Conservation (phyloP, 92 coral and sea anemone species). For the Paramuricea clavata region DNA sequence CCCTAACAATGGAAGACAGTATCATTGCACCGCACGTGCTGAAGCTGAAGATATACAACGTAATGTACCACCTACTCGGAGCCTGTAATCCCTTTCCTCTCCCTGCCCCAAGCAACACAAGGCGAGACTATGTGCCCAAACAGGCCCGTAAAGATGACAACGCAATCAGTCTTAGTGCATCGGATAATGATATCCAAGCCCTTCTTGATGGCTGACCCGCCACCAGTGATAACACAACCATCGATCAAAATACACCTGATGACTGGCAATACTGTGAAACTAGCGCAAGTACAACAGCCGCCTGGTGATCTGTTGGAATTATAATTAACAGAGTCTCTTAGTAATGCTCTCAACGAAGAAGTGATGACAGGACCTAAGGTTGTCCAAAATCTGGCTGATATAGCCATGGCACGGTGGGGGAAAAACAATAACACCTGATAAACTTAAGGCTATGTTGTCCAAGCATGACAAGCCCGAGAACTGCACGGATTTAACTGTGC, state of each 20-base stretch:
- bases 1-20: too few species aligned
- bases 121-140: too few species aligned
- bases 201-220: not conserved
- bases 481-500: slow-evolving; percentile 50
- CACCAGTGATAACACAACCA: not conserved
- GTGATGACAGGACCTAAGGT: slow-evolving; percentile 47
- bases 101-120: too few species aligned
- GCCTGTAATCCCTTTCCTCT: too few species aligned
- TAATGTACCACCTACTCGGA: too few species aligned
- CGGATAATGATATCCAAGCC: not conserved
- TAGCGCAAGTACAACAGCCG: not conserved
- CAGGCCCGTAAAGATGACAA: not conserved
- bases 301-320: not conserved
- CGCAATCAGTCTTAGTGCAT: not conserved
- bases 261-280: not conserved
- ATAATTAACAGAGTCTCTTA: slow-evolving; percentile 31
- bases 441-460: slow-evolving; percentile 7
- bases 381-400: slow-evolving; percentile 56
- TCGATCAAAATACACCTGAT: not conserved
- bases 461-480: slow-evolving; percentile 56
- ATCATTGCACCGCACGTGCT: too few species aligned
- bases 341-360: slow-evolving; percentile 52
- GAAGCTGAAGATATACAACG: too few species aligned
- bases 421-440: slow-evolving; percentile 40
- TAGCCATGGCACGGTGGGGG: slow-evolving; percentile 67